Evolutionary conservation across 2,888 invertebrate species (phyloP).

Genomic region (Lamellibrachia satsuma): DNA sequence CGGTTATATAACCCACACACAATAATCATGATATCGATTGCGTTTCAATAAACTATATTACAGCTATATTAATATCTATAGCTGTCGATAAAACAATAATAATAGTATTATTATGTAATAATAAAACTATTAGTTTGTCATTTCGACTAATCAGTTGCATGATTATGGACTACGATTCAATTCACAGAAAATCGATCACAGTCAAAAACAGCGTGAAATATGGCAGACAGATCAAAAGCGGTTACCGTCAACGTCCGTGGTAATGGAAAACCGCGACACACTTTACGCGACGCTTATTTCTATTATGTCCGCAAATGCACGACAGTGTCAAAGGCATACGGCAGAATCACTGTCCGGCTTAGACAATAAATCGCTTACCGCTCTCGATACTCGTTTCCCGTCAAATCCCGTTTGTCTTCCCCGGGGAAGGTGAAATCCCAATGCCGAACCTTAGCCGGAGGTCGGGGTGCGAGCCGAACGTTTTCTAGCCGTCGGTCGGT

Average conservation of each 20-base stretch:
- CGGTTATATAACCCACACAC: not conserved
- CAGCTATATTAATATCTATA: not conserved
- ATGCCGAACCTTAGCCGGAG: constrained; percentile 13
- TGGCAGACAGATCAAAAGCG: not conserved
- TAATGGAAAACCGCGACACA: not conserved
- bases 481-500: not conserved
- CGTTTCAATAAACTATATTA: not conserved
- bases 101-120: not conserved
- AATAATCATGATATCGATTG: not conserved
- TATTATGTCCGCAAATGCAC: not conserved
- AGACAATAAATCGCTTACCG: not conserved
- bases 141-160: not conserved
- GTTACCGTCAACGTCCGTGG: not conserved
- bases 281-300: not conserved
- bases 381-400: not conserved
- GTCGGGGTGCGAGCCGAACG: not conserved
- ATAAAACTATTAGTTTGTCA: not conserved
- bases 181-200: not conserved
- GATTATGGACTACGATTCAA: not conserved
- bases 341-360: not conserved
- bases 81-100: not conserved
- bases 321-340: not conserved
- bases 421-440: not conserved
- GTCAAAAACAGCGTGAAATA: not conserved
- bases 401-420: not conserved